Evolutionary conservation across 2,113 vertebrate genomes (phyloP), one percentile per base, ranked within the genome.

Genomic region (Rhipidura dahli): DNA sequence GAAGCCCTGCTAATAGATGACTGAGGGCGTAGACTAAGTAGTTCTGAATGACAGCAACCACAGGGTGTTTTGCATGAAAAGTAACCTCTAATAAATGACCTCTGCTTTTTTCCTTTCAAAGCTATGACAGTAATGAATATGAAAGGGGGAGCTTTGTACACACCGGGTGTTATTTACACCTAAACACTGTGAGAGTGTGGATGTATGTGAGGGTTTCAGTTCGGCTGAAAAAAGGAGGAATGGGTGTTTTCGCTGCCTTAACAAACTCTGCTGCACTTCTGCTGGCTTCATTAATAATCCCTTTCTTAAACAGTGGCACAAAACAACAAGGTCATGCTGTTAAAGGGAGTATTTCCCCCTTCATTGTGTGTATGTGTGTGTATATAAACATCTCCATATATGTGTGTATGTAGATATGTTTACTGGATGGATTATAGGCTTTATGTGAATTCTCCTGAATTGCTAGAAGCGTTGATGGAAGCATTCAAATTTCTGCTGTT

Each of bases 11-110:
- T 99, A 99, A 98, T 99, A 98, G 98, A 98, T 95, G 98, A 97
- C 98, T 97, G 98, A 97, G 97, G 98, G 98, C 88, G 83, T 96
- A 96, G 95, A 97, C 96, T 83, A 92, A 96, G 95, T 97, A 95
- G 84, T 96, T 89, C 83, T 98, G 99, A 99, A 97, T 99, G 99
- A 99, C 98, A 98, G 99, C 98, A 98, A 98, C 98, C 98, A 98
- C 97, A 97, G 99, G 98, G 97, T 97, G 97, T 98, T 98, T 98
- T 98, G 98, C 98, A 99, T 99, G 98, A 98, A 98, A 98, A 98
- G 97, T 98, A 97, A 99, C 98, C 98, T 98, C 98, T 98, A 98
- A 98, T 98, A 98, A 98, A 98, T 98, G 99, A 99, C 99, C 99
- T 99, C 98, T 98, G 98, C 98, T 98, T 98, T 98, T 98, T 98